Base-by-base conservation (phyloP, 2,888 invertebrate genomes). In the Dione juno region DNA sequence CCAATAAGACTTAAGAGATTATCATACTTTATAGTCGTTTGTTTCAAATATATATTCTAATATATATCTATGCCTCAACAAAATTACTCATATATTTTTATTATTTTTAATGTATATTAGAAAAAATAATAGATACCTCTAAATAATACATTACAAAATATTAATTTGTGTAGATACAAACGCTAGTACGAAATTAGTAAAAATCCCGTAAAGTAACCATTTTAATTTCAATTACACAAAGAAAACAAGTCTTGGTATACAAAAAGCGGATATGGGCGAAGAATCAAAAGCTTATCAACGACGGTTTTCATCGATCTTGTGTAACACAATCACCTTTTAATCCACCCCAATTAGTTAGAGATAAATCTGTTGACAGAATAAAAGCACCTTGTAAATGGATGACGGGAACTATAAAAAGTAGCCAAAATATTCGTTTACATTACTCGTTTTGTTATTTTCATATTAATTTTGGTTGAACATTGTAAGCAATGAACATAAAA, bases 311-410 rank as follows among this genome's bases (percentile, higher is more conserved):
- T 84, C 77, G 76, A 72, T 82, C 80, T 79, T 78, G 72, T 72
- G 70, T 66, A 52, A 70, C 66, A 76, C 80, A 78, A 81, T 79
- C 78, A 79, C 75, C 74, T 72, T 76, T 76, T 80, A 84, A 86
- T 86, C 82, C 82, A 82, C 82, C 83, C 84, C 86, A 88, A 88
- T 88, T 86, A 87, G 81, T 82, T 77, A 80, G 67, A 85, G 88
- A 88, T 89, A 88, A 82, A 80, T 78, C 74, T 77, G 82, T 76
- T 77, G 84, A 83, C 81, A 80, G 78, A 77, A 83, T 84, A 84
- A 85, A 86, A 79, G 45, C 81, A 80, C 74, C 78, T 66, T 76
- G 69, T 73, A 78, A 79, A 81, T 79, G 76, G 78, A 76, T 77
- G 78, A 78, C 78, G 74, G 74, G 72, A 77, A 77, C 77, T 77